Evolutionary conservation across 2,113 vertebrate genomes (phyloP), one percentile per base, ranked within the genome.

Genomic region (Vulpes vulpes): DNA sequence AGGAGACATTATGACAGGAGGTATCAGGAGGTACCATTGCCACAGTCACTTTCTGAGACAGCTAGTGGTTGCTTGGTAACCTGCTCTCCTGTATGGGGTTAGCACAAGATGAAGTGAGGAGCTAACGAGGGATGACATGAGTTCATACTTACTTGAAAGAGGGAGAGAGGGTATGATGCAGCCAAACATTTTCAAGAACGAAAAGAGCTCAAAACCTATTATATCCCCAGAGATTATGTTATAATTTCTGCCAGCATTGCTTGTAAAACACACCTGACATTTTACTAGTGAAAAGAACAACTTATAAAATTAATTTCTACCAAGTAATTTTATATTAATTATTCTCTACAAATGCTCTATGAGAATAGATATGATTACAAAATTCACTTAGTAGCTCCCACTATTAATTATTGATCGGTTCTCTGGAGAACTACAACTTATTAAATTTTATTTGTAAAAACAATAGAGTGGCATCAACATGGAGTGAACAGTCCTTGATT

Each of bases 51-150:
- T 67, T 86, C 38, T 69, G 85, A 98, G 69, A 88, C 62, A 94
- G 91, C 79, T 74, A 65, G n/a, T 81, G 76, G 97, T 97, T 98
- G 97, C 98, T 60, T 98, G 94, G 96, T 97, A 98, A 97, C 98
- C 95, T 95, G 49, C 71, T 32, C 57, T 86, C 30, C 49, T 62
- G 22, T 55, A 55, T 11, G 53, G 71, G 86, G 84, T 90, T 89
- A 96, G 76, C 64, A 53, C 49, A 78, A 95, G 95, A 96, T 93
- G 49, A 95, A 90, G 64, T 69, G 55, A 93, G 60, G 32, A 38
- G 81, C 57, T 88, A 96, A 96, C 20, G 22, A 96, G 82, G 57
- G 69, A 59, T 89, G 87, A 96, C 59, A 64, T 22, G 94, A 92
- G 92, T 97, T 96, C 73, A 49, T 55, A 74, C n/a, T 93, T 94